Evolutionary conservation across 2,888 invertebrate genomes (phyloP).

Genomic region (Xylocampa areola): DNA sequence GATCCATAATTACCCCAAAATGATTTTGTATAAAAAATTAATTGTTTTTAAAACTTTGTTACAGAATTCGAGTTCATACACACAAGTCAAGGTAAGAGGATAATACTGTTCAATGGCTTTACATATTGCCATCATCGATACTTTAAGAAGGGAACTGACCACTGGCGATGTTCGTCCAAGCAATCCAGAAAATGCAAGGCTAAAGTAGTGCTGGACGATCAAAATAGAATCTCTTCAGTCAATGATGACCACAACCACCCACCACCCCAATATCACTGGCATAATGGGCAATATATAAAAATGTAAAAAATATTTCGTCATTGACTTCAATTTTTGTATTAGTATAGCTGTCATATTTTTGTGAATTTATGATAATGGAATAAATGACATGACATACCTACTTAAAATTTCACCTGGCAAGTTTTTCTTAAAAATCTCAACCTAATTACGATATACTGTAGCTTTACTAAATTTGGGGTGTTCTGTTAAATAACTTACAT

Average conservation of each 20-base stretch:
- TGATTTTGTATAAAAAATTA: too few species aligned
- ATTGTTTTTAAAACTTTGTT: too few species aligned
- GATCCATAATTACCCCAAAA: too few species aligned
- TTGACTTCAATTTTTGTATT: too few species aligned
- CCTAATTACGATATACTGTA: too few species aligned
- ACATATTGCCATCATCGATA: constrained; percentile 18
- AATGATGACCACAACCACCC: background rate
- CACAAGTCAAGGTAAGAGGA: constrained; percentile 9
- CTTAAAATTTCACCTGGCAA: too few species aligned
- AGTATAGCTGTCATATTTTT: too few species aligned
- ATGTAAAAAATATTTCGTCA: too few species aligned
- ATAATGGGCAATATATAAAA: background rate
- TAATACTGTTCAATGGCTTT: constrained; percentile 20
- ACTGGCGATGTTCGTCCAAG: constrained; percentile 31
- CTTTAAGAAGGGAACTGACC: constrained; percentile 21
- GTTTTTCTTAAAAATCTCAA: too few species aligned
- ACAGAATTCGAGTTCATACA: constrained; percentile 22
- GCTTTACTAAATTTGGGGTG: too few species aligned
- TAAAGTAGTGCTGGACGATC: constrained; percentile 19
- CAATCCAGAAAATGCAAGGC: constrained; percentile 28
- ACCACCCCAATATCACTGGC: background rate
- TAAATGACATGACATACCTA: too few species aligned
- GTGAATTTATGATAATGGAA: too few species aligned
- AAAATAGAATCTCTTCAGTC: constrained; percentile 6
- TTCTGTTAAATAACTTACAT: background rate